Base-by-base conservation (phyloP, 2,797 vertebrate species). In the Sylvilagus floridanus region DNA sequence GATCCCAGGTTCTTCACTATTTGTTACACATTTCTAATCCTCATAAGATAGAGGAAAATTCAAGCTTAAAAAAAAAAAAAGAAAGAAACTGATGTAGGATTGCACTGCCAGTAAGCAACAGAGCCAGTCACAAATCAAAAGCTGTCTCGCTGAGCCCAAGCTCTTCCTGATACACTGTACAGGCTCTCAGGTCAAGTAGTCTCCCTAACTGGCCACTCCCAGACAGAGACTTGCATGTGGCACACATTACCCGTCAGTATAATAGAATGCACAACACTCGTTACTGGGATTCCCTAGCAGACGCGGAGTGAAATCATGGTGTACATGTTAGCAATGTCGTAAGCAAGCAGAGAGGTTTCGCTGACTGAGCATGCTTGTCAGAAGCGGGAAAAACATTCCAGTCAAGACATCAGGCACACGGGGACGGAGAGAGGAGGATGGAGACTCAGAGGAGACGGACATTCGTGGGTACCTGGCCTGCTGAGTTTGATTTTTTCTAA, bases 271-370 rank as follows among this genome's bases (percentile, higher is more conserved):
- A 60, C 54, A 37, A 28, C 35, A 35, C 35, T 76, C 52, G 26
- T 75, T 81, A 62, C 30, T 37, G 30, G 4, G 4, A 95, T 63
- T 88, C 47, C 37, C 30, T 57, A 47, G 52, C 7, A 35, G 19
- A 42, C 19, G 5, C 52, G 13, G 10, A 28, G 52, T 50, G 17
- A 54, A 57, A 54, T 28, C 8, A 14, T 32, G 52, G 10, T 77
- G 52, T 47, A 2, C 13, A 65, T 37, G 37, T 84, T 52, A 75
- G 22, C 30, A 89, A 57, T 35, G 14, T 62, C 5, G 52, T 3
- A 79, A 35, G 5, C 57, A 57, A 85, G 35, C 32, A 75, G 28
- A 95, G n/a, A 78, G 42, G 88, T 92, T 86, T 87, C 37, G 10
- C 42, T 54, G 13, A 81, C 42, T 54, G 13, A 81, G 88, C 62